Evolutionary conservation across 1,140 invertebrate genomes (phyloP), one percentile per base, ranked within the genome.

Genomic region (Eciton burchellii): DNA sequence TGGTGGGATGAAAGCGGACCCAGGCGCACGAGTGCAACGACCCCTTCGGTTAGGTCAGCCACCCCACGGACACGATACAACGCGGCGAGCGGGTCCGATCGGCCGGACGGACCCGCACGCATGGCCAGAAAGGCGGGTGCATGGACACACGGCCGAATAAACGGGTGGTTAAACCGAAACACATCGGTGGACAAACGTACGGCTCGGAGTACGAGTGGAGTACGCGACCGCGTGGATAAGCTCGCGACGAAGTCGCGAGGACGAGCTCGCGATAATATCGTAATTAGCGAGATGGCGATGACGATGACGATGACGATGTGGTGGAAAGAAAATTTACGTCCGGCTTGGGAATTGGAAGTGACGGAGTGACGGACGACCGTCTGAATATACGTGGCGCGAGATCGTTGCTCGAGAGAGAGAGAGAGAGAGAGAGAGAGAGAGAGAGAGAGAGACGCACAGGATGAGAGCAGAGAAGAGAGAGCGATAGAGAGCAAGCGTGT

Each of bases 21-120:
- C 90, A 85, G 81, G 84, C 84, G 88, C 81, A 91, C 85, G 88
- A 84, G 92, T 93, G 89, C 93, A 93, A 92, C 92, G 93, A 94
- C 92, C 93, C 92, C 88, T 91, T 81, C 86, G 77, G 76, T 89
- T 91, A 91, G 93, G 93, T 94, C 93, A 94, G 89, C 92, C 88
- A 94, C 93, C 93, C 93, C 92, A 90, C 89, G 88, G 86, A 89
- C 63, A 56, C 84, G 83, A 73, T 68, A 63, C 83, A 81, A 73
- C 79, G 62, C 72, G 66, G 24, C 81, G 71, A 74, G 57, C 59
- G 71, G 56, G 72, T 79, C 62, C 84, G 82, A 68, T 81, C 84
- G 59, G 59, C 70, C 87, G 85, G 86, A 90, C 72, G 47, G 74
- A 70, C 82, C 77, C 68, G 57, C 77, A 68, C 66, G 66, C 68